Conservation (phyloP, 30 jellyfish, hydroid and myxozoan species). For the Rhopilema esculentum region DNA sequence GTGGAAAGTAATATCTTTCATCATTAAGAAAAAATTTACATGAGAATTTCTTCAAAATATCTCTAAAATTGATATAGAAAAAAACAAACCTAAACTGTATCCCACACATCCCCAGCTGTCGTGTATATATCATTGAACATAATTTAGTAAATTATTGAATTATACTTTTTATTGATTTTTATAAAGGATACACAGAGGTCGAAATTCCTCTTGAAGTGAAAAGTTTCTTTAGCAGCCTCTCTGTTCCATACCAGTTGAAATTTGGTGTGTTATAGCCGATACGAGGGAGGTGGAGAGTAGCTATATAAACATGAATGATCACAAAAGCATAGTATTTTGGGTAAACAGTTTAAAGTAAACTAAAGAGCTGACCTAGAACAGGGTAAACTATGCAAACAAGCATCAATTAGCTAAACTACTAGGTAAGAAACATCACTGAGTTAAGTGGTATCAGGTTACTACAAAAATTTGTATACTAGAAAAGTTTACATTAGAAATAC, state of each 20-base stretch:
- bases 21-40: background rate
- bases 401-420: too few relatives aligned
- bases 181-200: conserved; percentile 82
- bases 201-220: conserved; percentile 70
- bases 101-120: too few relatives aligned
- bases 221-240: conserved; percentile 66
- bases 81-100: too few relatives aligned
- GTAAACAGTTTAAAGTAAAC: too few relatives aligned
- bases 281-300: conserved; percentile 91
- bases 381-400: too few relatives aligned
- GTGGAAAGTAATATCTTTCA: conserved; percentile 42
- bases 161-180: background rate
- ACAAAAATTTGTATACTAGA: too few relatives aligned
- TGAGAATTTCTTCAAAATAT: background rate
- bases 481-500: too few relatives aligned
- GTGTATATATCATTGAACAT: too few relatives aligned
- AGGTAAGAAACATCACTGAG: too few relatives aligned
- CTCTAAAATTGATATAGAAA: background rate
- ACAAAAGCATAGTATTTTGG: background rate
- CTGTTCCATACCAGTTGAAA: conserved; percentile 95
- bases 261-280: conserved; percentile 89
- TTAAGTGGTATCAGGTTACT: too few relatives aligned
- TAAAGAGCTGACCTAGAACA: too few relatives aligned
- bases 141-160: too few relatives aligned
- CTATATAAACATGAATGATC: conserved; percentile 18